These are phyloP conservation scores for Neotoxoptera formosana DNA, from an alignment of 1,140 invertebrate species.

Conservation along the genomic window DNA sequence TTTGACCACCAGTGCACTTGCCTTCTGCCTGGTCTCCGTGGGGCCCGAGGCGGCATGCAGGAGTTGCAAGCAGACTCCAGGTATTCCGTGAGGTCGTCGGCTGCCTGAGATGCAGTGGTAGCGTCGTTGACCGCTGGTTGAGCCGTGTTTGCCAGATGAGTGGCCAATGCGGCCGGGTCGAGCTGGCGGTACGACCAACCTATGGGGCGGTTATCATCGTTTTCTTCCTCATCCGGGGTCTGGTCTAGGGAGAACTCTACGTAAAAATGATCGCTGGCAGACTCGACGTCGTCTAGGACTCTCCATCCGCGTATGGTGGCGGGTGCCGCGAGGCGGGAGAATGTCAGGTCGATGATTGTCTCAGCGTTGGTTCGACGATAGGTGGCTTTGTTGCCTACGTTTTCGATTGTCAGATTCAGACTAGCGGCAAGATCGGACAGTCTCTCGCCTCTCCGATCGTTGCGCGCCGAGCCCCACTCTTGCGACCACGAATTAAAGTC, in stretches of 20 bases:
- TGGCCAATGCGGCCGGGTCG: rapidly evolving
- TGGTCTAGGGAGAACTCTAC: rapidly evolving
- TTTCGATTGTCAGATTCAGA: neutral
- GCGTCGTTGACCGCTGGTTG: neutral
- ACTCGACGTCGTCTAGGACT: neutral
- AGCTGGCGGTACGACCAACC: neutral
- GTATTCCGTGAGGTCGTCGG: neutral
- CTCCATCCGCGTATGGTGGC: neutral
- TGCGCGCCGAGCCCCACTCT: neutral
- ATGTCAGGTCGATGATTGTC: neutral
- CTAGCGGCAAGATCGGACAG: neutral
- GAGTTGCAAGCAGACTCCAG: neutral
- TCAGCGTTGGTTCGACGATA: neutral
- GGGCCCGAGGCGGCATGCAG: neutral
- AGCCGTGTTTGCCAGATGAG: neutral
- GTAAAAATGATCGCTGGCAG: neutral
- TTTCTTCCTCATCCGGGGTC: neutral
- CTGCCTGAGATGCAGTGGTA: neutral
- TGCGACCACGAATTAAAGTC: neutral
- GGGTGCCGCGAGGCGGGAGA: neutral
- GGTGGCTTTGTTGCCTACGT: rapidly evolving
- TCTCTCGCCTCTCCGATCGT: neutral
- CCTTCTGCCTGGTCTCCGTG: too few species aligned
- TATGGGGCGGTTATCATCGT: rapidly evolving
- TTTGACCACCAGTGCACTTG: too few species aligned